Evolutionary conservation across 1,140 invertebrate genomes (phyloP).

Genomic region (Chironomus tepperi): DNA sequence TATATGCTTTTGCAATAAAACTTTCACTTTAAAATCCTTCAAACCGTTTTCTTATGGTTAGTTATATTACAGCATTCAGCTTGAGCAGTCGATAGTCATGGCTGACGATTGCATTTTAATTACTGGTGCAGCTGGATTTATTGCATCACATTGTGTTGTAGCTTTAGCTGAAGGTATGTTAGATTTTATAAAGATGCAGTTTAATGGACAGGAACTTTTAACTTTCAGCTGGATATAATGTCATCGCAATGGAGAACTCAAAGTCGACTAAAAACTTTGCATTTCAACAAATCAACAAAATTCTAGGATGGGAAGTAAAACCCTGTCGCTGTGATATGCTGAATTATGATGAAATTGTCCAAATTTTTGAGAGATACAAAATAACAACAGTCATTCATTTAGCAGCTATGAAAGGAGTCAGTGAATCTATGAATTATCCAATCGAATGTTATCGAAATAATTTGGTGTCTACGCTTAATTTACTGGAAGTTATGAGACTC

Average conservation of each 20-base stretch:
- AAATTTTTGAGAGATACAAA: not conserved
- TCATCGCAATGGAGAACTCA: not conserved
- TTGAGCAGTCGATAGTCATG: not conserved
- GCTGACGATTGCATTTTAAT: conserved; percentile 50
- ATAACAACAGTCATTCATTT: conserved; percentile 80
- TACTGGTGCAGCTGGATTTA: conserved; percentile 95
- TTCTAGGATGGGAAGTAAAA: not conserved
- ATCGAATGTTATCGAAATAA: conserved; percentile 81
- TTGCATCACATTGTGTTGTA: conserved; percentile 90
- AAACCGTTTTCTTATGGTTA: not conserved
- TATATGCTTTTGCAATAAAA: not conserved
- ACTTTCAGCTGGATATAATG: not conserved
- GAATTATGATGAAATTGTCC: not conserved
- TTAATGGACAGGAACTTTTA: no score
- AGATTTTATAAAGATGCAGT: not conserved
- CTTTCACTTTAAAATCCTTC: not conserved
- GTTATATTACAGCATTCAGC: not conserved
- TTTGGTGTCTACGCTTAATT: conserved; percentile 73
- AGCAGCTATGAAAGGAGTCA: conserved; percentile 92
- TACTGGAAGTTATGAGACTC: conserved; percentile 74
- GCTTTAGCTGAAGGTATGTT: conserved; percentile 49
- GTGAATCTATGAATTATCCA: conserved; percentile 82
- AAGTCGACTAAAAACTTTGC: not conserved
- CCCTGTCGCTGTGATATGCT: not conserved
- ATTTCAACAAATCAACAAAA: not conserved